Evolutionary conservation across 2,888 invertebrate genomes (phyloP), one percentile per base, ranked within the genome.

Genomic region (Trachelus iudaicus): DNA sequence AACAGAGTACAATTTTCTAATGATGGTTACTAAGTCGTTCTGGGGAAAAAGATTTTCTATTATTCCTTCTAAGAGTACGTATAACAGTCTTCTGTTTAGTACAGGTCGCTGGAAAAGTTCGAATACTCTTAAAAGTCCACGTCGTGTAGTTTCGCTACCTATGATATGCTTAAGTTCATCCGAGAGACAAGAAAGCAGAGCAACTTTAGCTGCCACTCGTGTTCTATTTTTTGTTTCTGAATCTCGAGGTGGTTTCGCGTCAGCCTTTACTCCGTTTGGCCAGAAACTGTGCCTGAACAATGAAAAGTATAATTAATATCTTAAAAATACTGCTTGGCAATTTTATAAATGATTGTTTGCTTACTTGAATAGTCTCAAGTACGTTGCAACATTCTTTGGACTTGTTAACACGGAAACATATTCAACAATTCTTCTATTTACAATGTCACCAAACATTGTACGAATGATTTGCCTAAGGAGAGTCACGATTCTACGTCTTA

Each of bases 141-240:
- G 94, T 34, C 97, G 93, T 4, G 97, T 96, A 3, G 97, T 97
- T 88, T 98, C 97, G 73, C 96, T 96, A 1, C 98, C 98, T 79
- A 98, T 96, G 85, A 98, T 95, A 88, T 97, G 96, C 85, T 96
- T 95, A 80, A 98, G 92, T 91, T 98, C 98, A 92, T 98, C 98
- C 95, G 98, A 96, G 75, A 97, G 93, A 84, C 96, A 96, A 0
- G 97, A 96, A 13, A 98, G 92, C 83, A 98, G 93, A 69, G 97
- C 96, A 2, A 96, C 95, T 92, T 97, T 97, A 74, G 98, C 97
- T 13, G 97, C 96, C 0, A 98, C 95, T 81, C 97, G 93, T 1
- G 97, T 97, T 85, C 97, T 93, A 88, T 96, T 95, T 90, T 95
- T 94, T 11, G 93, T 94, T 79, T 93, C 92, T 11, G 91, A 88